phyloP scores from a whole-genome alignment of 2,888 invertebrate species.

The Herminia tarsipennalis region DNA sequence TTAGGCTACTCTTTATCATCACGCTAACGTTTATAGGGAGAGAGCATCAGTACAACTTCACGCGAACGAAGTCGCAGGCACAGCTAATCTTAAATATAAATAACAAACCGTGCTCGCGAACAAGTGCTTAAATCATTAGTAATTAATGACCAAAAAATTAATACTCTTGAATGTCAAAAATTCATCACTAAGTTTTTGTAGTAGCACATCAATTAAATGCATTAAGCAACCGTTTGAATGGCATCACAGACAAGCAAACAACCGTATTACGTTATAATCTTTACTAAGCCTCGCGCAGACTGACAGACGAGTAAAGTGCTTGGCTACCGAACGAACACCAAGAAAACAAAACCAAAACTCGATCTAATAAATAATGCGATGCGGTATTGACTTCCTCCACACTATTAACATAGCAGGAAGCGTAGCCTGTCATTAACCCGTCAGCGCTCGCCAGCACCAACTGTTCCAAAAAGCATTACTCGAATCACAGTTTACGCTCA shows the following conservation, averaged over 20 bases:
- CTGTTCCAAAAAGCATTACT: slow-evolving; percentile 76
- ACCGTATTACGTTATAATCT: slow-evolving; percentile 84
- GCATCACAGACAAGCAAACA: slow-evolving; percentile 74
- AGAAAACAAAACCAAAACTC: slow-evolving; percentile 70
- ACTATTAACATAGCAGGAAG: slow-evolving; percentile 83
- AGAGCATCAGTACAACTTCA: too few species aligned
- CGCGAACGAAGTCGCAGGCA: too few species aligned
- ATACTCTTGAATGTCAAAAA: slow-evolving; percentile 46
- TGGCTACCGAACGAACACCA: slow-evolving; percentile 67
- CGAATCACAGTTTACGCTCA: slow-evolving; percentile 73
- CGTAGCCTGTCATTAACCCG: slow-evolving; percentile 80
- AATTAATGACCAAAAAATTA: slow-evolving; percentile 42
- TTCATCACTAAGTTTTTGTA: slow-evolving; percentile 54
- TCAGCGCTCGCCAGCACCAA: slow-evolving; percentile 74
- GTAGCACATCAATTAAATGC: slow-evolving; percentile 69
- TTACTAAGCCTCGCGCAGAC: slow-evolving; percentile 69
- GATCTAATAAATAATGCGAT: slow-evolving; percentile 79
- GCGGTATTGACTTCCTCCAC: slow-evolving; percentile 76
- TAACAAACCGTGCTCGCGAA: slow-evolving; percentile 29
- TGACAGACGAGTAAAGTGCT: slow-evolving; percentile 80
- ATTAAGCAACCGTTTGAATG: slow-evolving; percentile 73
- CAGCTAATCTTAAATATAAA: slow-evolving; percentile 12
- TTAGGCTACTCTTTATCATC: too few species aligned
- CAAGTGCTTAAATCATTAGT: slow-evolving; percentile 38
- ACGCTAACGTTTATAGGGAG: too few species aligned